Base-by-base conservation (phyloP, 2,888 invertebrate genomes). In the Lasioglossum marginatum region DNA sequence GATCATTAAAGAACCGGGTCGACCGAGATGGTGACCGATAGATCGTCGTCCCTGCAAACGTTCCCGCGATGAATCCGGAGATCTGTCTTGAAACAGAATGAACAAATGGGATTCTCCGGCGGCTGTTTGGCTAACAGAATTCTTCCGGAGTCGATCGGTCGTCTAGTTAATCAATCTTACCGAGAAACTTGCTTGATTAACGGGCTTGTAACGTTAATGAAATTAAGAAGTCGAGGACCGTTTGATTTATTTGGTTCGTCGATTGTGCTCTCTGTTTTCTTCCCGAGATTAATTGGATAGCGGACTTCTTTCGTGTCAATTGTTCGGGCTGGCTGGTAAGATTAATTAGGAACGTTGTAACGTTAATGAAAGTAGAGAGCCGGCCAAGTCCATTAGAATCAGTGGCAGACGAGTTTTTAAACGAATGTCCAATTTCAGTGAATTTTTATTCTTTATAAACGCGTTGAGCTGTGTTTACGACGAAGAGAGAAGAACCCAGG, bases 1-100 rank as follows among this genome's bases (percentile, higher is more conserved):
- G 77, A 87, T 75, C 79, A 77, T 43, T 76, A 52, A 52, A 82
- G 84, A 87, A 78, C 80, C 27, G 73, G 72, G 77, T 60, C 68
- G 76, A 68, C 76, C 27, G 70, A 31, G 19, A 71, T 48, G 74
- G 14, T 74, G 43, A 23, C 66, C 60, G 43, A 71, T 78, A n/a
- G n/a, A 76, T 76, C 66, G 27, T 43, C 31, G 12, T 40, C 8
- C 16, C 31, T 8, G 4, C 45, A 45, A 37, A 75, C 37, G 70
- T 23, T 48, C 8, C 37, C n/a, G 37, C 37, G 70, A 37, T 68
- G 23, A 1, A 23, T 23, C 3, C 34, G 3, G 10, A 23, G 66
- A 66, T 68, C 34, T 10, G 4, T n/a, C 14, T n/a, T 0, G 10
- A 12, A 5, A 70, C 12, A 14, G 23, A 70, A 40, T 40, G 4